Conservation (phyloP, 2,797 vertebrate genomes). For the Melanotaenia parkinsoni region DNA sequence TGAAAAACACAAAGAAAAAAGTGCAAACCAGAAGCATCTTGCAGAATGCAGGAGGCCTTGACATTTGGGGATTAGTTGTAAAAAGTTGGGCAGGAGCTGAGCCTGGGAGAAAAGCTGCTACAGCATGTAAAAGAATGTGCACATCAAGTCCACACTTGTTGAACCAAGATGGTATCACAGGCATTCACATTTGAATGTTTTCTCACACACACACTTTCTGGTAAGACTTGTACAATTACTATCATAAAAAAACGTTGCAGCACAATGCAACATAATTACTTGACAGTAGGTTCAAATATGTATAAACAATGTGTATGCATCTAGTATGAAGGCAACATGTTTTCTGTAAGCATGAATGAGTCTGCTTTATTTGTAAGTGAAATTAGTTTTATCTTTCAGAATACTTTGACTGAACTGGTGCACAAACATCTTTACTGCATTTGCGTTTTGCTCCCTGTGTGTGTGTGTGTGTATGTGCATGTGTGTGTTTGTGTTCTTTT, state of each 20-base stretch:
- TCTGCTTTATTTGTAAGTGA: constrained; percentile 47
- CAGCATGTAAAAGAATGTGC: constrained; percentile 79
- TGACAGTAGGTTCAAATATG: constrained; percentile 8
- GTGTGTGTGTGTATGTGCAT: not conserved
- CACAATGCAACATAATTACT: not conserved
- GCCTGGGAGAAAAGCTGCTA: constrained; percentile 48
- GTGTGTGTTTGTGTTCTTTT: not conserved
- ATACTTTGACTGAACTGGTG: constrained; percentile 24
- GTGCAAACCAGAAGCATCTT: constrained; percentile 27
- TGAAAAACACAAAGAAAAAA: constrained; percentile 1
- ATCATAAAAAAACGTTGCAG: not conserved
- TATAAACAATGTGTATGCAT: not conserved
- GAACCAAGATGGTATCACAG: constrained; percentile 59
- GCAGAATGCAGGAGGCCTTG: constrained; percentile 37
- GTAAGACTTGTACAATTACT: constrained; percentile 2
- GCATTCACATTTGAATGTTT: constrained; percentile 40
- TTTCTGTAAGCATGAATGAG: constrained; percentile 20
- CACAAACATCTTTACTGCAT: constrained; percentile 18
- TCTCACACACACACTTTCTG: constrained; percentile 7
- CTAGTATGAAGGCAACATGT: not conserved
- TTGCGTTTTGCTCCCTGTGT: not conserved
- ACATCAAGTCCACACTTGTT: constrained; percentile 80
- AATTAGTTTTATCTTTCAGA: constrained; percentile 50
- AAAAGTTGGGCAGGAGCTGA: constrained; percentile 49
- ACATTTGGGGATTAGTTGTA: constrained; percentile 47